Evolutionary conservation across 2,888 invertebrate species (phyloP), one percentile per base, ranked within the genome.

Genomic region (Pimpla rufipes): DNA sequence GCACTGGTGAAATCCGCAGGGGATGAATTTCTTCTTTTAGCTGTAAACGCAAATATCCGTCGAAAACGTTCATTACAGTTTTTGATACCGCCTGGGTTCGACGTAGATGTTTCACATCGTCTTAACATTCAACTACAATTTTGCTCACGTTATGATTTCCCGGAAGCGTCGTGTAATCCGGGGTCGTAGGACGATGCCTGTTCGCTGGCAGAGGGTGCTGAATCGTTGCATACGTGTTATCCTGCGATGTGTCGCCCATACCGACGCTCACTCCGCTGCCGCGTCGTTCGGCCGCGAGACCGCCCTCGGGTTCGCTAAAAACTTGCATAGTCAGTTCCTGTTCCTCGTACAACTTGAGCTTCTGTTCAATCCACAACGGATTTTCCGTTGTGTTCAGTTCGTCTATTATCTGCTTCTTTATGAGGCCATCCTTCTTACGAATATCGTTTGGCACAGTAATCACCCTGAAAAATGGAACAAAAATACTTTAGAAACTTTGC

Each of bases 271-370:
- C 94, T 88, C 91, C 94, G 93, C 92, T 95, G 93, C 90, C 94
- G 92, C 92, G 94, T 94, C 91, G 94, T 90, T 91, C 94, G 88
- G 94, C 91, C 91, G 91, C 94, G 93, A 95, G 88, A 94, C 95
- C 91, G 93, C 94, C 88, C 92, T 97, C 96, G 11, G 96, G 96
- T 90, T 97, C 97, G 86, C 96, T 96, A 90, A 98, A 98, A 21
- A 98, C 98, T 93, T 98, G 97, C 98, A 98, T 98, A 40, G 98
- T 98, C 77, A 98, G 94, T 93, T 98, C 98, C 93, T 98, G 98
- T 88, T 98, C 98, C 93, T 98, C 98, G 88, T 98, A 98, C 0
- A 98, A 95, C 91, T 98, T 96, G 35, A 98, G 94, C 94, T 98
- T 98, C 96, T 97, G 98, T 94, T 98, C 98, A 89, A 98, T 96